phyloP scores from a whole-genome alignment of 1,140 invertebrate genomes.

The Leptestheria dahalacensis region DNA sequence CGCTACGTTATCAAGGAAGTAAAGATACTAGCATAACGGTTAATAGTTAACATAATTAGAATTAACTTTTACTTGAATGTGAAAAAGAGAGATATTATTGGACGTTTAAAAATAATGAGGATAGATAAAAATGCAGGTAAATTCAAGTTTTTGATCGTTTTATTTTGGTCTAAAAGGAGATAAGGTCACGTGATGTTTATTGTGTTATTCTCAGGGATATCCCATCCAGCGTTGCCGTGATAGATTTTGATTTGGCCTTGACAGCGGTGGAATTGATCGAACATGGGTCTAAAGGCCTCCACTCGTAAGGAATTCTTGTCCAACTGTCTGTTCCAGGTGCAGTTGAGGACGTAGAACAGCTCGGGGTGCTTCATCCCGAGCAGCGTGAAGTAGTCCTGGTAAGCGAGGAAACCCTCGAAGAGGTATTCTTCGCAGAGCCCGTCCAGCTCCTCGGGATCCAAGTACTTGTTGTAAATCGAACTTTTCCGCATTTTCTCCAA shows the following conservation, averaged over 20 bases:
- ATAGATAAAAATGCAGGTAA: too few species aligned
- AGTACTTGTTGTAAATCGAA: constrained; percentile 6
- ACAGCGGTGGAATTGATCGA: constrained; percentile 11
- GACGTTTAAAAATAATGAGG: too few species aligned
- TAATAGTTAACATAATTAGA: too few species aligned
- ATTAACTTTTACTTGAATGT: too few species aligned
- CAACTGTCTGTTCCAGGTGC: constrained; percentile 17
- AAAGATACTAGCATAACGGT: too few species aligned
- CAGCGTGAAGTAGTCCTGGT: constrained; percentile 18
- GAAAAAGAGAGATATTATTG: too few species aligned
- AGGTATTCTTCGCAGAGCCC: neutral
- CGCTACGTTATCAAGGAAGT: too few species aligned
- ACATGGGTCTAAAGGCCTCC: neutral
- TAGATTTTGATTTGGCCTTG: constrained; percentile 3
- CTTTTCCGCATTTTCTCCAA: constrained; percentile 10
- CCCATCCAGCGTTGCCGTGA: constrained; percentile 14
- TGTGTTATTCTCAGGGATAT: constrained; percentile 2
- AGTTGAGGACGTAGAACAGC: constrained; percentile 14
- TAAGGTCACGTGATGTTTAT: too few species aligned
- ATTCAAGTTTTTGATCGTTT: too few species aligned
- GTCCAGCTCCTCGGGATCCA: neutral
- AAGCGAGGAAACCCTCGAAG: constrained; percentile 11
- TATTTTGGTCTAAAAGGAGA: too few species aligned
- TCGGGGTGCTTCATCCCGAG: constrained; percentile 11
- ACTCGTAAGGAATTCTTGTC: neutral